Base-by-base conservation (phyloP, 2,888 invertebrate species). In the Gari tellinella region DNA sequence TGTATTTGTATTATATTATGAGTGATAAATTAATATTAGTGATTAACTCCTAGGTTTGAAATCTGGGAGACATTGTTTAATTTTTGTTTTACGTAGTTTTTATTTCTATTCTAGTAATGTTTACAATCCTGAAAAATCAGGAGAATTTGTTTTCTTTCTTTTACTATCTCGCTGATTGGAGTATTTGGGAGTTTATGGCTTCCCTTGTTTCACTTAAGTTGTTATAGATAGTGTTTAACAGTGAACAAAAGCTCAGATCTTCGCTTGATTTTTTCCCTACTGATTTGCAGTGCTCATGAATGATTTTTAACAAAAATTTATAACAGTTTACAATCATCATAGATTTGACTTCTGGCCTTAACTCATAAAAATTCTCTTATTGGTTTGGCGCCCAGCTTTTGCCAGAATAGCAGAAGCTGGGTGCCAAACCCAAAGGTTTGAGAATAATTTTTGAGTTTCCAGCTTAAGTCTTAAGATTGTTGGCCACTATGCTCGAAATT, bases 201-300 rank as follows among this genome's bases (percentile, higher is more conserved):
- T 69, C 51, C 63, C 61, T 72, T 75, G 72, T 79, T 79, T 74
- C 72, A 74, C 72, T 69, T 68, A 68, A 65, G 65, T 79, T 79
- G 79, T 79, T 72, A 72, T 74, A 79, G 72, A 69, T 56, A 65
- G 56, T 75, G 31, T 31, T 7, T 56, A 21, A 63, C 62, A 63
- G 46, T 52, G 37, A 52, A 63, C 53, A 53, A 17, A 17, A 31
- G 37, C 46, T 45, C 25, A 53, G 31, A 31, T 31, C 10, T 31
- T 31, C 31, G 10, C 31, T 31, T 10, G 31, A 31, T 7, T 7
- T n/a, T n/a, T 31, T 23, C 25, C 1, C 19, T 8, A 56, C 15
- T 38, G 37, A 56, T 31, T 31, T 31, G 10, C 10, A 7, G 31
- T 31, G 31, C 31, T 31, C n/a, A n/a, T n/a, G n/a, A n/a, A n/a